These are phyloP conservation scores for Conus canariensis DNA, from an alignment of 2,888 invertebrate genomes.

Conservation along the genomic window DNA sequence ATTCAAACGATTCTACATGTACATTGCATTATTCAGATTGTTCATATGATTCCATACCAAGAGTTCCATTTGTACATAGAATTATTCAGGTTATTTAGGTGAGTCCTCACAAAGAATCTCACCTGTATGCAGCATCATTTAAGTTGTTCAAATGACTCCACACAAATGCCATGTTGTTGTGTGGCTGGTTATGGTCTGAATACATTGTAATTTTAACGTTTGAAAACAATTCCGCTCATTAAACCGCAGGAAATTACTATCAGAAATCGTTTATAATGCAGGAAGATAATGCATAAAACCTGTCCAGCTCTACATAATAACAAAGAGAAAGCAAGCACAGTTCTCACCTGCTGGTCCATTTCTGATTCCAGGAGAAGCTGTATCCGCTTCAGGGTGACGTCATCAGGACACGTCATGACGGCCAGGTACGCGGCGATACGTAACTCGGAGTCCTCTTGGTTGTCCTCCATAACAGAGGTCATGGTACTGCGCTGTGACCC, in stretches of 20 bases:
- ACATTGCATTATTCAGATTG: neutral
- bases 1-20: conserved; percentile 96
- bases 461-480: conserved; percentile 86
- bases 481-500: conserved; percentile 53
- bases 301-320: too few relatives aligned
- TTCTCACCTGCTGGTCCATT: conserved; percentile 51
- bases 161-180: too few relatives aligned
- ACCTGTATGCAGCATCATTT: conserved; percentile 81
- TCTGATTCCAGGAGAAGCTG: conserved; percentile 77
- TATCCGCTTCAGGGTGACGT: conserved; percentile 85
- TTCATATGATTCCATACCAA: too few relatives aligned
- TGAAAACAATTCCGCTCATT: too few relatives aligned
- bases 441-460: conserved; percentile 88
- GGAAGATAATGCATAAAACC: too few relatives aligned
- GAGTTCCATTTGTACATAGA: too few relatives aligned
- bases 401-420: conserved; percentile 92
- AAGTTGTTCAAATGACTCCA: conserved; percentile 79
- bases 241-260: too few relatives aligned
- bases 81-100: too few relatives aligned
- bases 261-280: too few relatives aligned
- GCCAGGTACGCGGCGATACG: conserved; percentile 92
- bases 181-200: too few relatives aligned
- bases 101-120: too few relatives aligned
- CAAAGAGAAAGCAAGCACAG: neutral
- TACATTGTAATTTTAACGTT: too few relatives aligned